A percentile compares a stretch with the other conserved stretches of the same genome.
These are phyloP conservation scores for Caerostris extrusa DNA, from an alignment of 1,140 invertebrate genomes.

Conservation along the genomic window DNA sequence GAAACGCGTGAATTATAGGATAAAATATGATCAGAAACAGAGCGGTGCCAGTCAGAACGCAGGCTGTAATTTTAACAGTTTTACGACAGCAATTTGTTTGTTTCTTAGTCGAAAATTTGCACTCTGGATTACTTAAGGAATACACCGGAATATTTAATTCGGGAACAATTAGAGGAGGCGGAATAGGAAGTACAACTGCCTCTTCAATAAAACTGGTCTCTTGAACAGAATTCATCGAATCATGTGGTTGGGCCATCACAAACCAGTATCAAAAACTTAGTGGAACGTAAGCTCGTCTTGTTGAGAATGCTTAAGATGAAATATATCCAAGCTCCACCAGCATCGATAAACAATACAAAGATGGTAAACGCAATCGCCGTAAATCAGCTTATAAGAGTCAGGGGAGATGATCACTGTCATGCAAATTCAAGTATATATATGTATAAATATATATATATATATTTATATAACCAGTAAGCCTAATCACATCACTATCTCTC, in stretches of 20 bases:
- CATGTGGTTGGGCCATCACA: conserved; percentile 50
- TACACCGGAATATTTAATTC: neutral
- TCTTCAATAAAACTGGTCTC: conserved; percentile 62
- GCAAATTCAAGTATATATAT: too few species aligned
- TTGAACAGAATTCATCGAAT: neutral
- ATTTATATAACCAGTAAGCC: too few species aligned
- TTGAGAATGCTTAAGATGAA: neutral
- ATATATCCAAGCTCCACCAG: conserved; percentile 23
- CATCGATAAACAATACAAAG: neutral
- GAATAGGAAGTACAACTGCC: neutral
- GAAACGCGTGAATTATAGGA: conserved; percentile 76
- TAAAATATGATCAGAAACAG: conserved; percentile 67
- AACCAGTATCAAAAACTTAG: neutral
- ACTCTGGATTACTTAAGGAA: neutral
- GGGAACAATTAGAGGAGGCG: neutral
- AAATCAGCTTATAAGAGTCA: too few species aligned
- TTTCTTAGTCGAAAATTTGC: too few species aligned
- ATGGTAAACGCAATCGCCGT: too few species aligned
- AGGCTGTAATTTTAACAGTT: too few species aligned
- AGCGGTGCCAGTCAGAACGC: too few species aligned
- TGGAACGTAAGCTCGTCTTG: neutral
- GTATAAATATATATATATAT: too few species aligned
- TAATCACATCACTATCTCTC: too few species aligned
- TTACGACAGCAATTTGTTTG: too few species aligned
- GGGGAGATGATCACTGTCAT: too few species aligned